Percentiles rank a stretch among this genome's conserved stretches.
These are phyloP conservation scores for Nephrotoma flavescens DNA, from an alignment of 2,888 invertebrate species.

Conservation along the genomic window DNA sequence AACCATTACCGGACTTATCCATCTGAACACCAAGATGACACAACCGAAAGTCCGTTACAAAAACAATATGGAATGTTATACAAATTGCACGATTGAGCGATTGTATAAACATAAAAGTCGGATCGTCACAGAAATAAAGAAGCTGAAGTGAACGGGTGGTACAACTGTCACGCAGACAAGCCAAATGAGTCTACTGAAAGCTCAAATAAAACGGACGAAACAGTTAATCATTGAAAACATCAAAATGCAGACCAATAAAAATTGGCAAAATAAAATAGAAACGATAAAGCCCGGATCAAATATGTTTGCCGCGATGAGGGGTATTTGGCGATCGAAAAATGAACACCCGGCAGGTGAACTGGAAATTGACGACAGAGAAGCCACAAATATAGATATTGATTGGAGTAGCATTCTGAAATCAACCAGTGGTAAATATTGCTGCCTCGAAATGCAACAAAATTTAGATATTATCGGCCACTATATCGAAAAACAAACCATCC, in stretches of 20 bases:
- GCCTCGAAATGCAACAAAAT: too few relatives aligned
- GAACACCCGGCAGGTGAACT: not conserved
- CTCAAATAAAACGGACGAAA: not conserved
- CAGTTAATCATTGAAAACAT: not conserved
- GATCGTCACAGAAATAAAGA: not conserved
- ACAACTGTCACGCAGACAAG: not conserved
- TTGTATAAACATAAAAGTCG: not conserved
- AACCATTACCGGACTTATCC: not conserved
- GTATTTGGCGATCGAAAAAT: not conserved
- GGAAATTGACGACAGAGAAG: not conserved
- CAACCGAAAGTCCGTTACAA: not conserved
- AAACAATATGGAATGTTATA: not conserved
- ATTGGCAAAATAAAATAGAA: not conserved
- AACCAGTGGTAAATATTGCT: not conserved
- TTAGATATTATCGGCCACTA: not conserved
- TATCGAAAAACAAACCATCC: too few relatives aligned
- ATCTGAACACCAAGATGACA: not conserved
- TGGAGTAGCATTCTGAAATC: not conserved
- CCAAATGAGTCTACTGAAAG: not conserved
- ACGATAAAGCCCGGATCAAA: not conserved
- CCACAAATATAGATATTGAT: not conserved
- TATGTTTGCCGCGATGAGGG: not conserved
- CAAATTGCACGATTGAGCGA: not conserved
- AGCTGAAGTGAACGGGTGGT: not conserved
- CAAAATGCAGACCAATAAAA: not conserved